These are phyloP conservation scores for Anthonomus grandis DNA, from an alignment of 1,140 invertebrate species.

Conservation along the genomic window DNA sequence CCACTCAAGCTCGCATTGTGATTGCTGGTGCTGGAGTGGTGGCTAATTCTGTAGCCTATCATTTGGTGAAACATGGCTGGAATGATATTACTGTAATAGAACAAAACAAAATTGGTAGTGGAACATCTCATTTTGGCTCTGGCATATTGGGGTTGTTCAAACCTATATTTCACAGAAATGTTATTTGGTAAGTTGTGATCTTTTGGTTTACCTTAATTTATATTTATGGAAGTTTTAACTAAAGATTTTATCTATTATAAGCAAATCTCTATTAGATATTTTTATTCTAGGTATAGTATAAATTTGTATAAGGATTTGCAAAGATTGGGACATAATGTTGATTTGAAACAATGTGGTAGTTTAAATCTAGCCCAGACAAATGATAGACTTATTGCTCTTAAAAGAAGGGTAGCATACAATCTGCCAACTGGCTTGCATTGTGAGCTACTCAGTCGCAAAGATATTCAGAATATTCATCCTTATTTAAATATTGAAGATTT, in stretches of 20 bases:
- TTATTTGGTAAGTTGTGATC: constrained; percentile 48
- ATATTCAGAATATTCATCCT: constrained; percentile 57
- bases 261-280: background rate
- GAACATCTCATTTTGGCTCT: constrained; percentile 65
- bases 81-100: constrained; percentile 64
- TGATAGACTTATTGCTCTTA: constrained; percentile 65
- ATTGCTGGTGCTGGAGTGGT: constrained; percentile 66
- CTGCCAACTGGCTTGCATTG: constrained; percentile 56
- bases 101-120: constrained; percentile 63
- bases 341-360: constrained; percentile 65
- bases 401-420: constrained; percentile 59
- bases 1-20: constrained; percentile 57
- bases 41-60: constrained; percentile 67
- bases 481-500: constrained; percentile 64
- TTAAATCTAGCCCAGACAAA: constrained; percentile 69
- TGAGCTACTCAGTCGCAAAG: constrained; percentile 49
- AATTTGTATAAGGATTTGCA: constrained; percentile 62
- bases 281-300: constrained; percentile 53
- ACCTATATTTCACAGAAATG: constrained; percentile 56
- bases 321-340: constrained; percentile 60
- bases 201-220: constrained; percentile 9
- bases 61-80: constrained; percentile 60
- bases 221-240: background rate
- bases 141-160: constrained; percentile 63
- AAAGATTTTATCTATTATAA: too few species aligned